Conservation (phyloP, 2,113 vertebrate species). For the Atrichornis clamosus region DNA sequence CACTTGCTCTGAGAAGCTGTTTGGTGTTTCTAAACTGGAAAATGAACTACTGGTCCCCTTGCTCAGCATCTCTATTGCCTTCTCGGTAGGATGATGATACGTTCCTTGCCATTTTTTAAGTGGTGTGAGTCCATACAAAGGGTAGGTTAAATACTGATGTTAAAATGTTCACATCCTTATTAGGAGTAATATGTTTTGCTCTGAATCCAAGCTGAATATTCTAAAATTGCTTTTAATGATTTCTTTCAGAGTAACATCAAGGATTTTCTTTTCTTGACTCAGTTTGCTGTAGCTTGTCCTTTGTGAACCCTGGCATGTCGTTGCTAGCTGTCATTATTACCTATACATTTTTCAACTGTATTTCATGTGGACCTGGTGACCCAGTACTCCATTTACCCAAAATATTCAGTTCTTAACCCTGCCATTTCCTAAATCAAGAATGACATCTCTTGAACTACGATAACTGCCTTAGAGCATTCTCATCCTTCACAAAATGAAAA, state of each 20-base stretch:
- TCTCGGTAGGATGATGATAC: background rate
- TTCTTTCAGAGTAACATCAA: background rate
- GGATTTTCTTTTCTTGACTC: background rate
- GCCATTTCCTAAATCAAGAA: background rate
- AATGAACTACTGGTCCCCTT: background rate
- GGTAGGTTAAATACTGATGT: background rate
- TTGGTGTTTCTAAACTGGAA: background rate
- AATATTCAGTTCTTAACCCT: background rate
- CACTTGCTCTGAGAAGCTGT: background rate
- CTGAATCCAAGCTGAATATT: background rate
- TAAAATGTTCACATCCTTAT: background rate
- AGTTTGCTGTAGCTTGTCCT: background rate
- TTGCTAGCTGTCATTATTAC: background rate
- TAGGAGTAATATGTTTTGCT: background rate
- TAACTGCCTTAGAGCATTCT: background rate
- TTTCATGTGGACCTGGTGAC: background rate
- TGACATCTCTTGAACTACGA: background rate
- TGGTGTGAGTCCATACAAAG: background rate
- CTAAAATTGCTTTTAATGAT: background rate
- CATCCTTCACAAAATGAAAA: background rate
- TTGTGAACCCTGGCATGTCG: background rate
- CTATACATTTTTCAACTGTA: background rate
- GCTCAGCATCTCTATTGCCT: background rate
- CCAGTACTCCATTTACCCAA: background rate
- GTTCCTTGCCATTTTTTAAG: background rate